Conservation (phyloP, 2,797 vertebrate genomes). For the Spizella passerina region DNA sequence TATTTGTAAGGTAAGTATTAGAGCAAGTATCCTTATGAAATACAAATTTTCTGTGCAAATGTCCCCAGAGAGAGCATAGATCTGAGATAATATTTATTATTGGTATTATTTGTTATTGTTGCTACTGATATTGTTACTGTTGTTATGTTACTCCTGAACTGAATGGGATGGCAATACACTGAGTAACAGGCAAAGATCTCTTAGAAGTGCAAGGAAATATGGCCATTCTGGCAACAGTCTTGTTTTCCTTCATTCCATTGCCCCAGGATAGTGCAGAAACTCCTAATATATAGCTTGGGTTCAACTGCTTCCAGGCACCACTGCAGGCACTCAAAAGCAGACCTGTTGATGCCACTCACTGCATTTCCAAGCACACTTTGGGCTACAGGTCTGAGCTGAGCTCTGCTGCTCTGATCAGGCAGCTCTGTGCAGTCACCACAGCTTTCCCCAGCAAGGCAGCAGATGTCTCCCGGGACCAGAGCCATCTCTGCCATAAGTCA, state of each 20-base stretch:
- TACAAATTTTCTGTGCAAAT: background rate
- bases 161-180: background rate
- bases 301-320: background rate
- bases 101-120: background rate
- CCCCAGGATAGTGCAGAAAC: background rate
- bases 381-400: background rate
- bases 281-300: background rate
- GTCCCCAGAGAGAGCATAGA: background rate
- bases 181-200: background rate
- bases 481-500: background rate
- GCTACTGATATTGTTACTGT: background rate
- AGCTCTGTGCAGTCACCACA: background rate
- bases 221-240: background rate
- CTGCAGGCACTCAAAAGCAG: background rate
- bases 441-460: background rate
- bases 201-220: background rate
- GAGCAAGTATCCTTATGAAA: background rate
- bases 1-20: background rate
- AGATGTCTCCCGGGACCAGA: constrained; percentile 31
- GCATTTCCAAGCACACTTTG: rapidly evolving
- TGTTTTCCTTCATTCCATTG: background rate
- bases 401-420: background rate
- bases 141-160: background rate
- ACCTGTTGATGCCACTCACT: background rate
- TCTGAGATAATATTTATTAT: background rate